phyloP scores from a whole-genome alignment of 35 echinoderm and acorn worm genomes.

The Ophiothrix spiculata region DNA sequence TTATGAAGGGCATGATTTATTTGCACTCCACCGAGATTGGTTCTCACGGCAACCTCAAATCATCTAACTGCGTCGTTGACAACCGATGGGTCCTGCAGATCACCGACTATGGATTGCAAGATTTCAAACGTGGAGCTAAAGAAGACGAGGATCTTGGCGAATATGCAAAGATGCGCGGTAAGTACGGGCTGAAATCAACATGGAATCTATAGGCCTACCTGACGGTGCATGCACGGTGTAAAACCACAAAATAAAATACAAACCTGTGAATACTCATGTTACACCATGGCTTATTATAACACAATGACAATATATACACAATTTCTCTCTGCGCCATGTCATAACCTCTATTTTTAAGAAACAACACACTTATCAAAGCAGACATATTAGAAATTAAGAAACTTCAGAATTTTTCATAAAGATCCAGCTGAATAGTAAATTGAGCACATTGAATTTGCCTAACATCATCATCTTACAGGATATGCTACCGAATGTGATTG shows the following conservation, averaged over 20 bases:
- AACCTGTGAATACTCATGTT: too few relatives aligned
- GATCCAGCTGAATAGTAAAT: too few relatives aligned
- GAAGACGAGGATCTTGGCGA: constrained; percentile 65
- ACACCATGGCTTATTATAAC: too few relatives aligned
- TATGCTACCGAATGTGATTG: too few relatives aligned
- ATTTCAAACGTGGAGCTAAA: constrained; percentile 78
- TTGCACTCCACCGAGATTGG: constrained; percentile 76
- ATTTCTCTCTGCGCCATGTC: too few relatives aligned
- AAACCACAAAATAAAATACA: neutral
- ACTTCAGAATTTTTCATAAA: too few relatives aligned
- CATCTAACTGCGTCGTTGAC: constrained; percentile 93
- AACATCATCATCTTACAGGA: too few relatives aligned
- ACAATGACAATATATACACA: too few relatives aligned
- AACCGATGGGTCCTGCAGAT: constrained; percentile 94
- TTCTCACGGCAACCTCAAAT: constrained; percentile 92
- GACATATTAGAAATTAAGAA: too few relatives aligned
- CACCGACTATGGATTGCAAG: constrained; percentile 89
- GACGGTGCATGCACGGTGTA: neutral
- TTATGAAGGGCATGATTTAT: constrained; percentile 91
- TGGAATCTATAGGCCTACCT: neutral
- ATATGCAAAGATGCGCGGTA: constrained; percentile 46
- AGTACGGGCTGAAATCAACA: neutral
- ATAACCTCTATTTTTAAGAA: too few relatives aligned
- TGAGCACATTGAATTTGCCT: too few relatives aligned
- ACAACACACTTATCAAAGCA: too few relatives aligned